A percentile compares a stretch with the other conserved stretches of the same genome.
Conservation (phyloP, 2,888 invertebrate species). For the Drosophila limbata region DNA sequence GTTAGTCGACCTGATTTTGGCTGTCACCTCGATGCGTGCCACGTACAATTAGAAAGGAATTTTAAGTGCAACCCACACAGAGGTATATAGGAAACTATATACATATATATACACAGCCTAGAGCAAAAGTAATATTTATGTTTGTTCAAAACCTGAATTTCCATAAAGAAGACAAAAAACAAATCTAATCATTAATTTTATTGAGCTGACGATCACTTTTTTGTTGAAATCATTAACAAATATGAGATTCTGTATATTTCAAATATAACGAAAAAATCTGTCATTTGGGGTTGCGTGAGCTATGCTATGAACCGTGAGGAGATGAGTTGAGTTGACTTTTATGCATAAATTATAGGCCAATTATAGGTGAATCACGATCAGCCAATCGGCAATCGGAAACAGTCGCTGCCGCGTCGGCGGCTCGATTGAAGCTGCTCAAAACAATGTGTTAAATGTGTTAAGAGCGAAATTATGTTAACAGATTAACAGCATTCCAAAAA, state of each 20-base stretch:
- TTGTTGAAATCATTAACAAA: slow-evolving; percentile 79
- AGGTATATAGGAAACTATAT: slow-evolving; percentile 14
- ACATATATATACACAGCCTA: slow-evolving; percentile 1
- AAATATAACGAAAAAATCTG: slow-evolving; percentile 66
- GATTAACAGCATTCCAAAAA: slow-evolving; percentile 76
- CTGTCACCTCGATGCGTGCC: slow-evolving; percentile 52
- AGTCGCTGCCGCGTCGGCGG: slow-evolving; percentile 58
- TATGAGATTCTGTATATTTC: slow-evolving; percentile 68
- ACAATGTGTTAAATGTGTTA: slow-evolving; percentile 80
- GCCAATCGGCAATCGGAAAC: slow-evolving; percentile 66
- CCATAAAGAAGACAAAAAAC: slow-evolving; percentile 54
- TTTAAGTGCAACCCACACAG: slow-evolving; percentile 58
- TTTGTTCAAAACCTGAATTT: slow-evolving; percentile 64
- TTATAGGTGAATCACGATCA: slow-evolving; percentile 76
- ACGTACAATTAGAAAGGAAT: slow-evolving; percentile 76
- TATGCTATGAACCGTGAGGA: neutral
- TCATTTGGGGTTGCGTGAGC: slow-evolving; percentile 53
- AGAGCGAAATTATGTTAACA: slow-evolving; percentile 80
- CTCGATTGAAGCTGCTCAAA: slow-evolving; percentile 68
- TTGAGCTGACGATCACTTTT: slow-evolving; percentile 76
- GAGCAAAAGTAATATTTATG: slow-evolving; percentile 62
- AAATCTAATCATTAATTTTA: slow-evolving; percentile 75
- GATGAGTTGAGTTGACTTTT: slow-evolving; percentile 41
- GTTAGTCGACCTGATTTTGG: slow-evolving; percentile 70
- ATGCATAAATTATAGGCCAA: slow-evolving; percentile 78